These are phyloP conservation scores for Scaptodrosophila lebanonensis DNA, from an alignment of 1,140 invertebrate species.

Conservation along the genomic window DNA sequence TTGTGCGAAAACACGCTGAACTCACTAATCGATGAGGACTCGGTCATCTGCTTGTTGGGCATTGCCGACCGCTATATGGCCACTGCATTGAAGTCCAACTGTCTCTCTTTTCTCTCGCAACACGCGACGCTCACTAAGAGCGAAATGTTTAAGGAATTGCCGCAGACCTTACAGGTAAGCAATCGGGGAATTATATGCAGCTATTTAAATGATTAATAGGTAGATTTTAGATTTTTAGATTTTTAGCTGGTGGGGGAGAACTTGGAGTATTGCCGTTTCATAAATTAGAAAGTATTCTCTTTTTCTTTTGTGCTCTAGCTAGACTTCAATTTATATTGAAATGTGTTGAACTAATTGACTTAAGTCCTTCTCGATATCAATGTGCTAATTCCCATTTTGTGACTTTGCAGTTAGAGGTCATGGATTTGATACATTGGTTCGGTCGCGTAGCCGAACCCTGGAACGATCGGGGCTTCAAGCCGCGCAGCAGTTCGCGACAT, in stretches of 20 bases:
- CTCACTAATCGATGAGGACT: constrained; percentile 81
- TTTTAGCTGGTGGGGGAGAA: too few species aligned
- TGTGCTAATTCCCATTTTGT: too few species aligned
- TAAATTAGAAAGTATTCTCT: too few species aligned
- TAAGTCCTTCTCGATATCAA: background rate
- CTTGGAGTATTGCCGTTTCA: too few species aligned
- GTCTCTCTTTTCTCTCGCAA: constrained; percentile 79
- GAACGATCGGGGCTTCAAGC: constrained; percentile 58
- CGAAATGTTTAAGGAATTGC: constrained; percentile 82
- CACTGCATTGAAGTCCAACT: constrained; percentile 80
- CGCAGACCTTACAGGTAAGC: constrained; percentile 80
- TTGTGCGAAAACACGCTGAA: constrained; percentile 81
- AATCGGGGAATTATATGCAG: too few species aligned
- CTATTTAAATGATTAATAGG: too few species aligned
- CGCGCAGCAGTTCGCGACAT: constrained; percentile 57
- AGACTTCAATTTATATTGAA: background rate
- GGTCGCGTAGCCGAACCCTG: constrained; percentile 70
- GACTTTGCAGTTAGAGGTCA: constrained; percentile 58
- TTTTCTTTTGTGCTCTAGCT: too few species aligned
- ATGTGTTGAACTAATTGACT: background rate
- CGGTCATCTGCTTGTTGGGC: constrained; percentile 82
- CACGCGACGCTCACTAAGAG: constrained; percentile 80
- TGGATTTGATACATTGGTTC: constrained; percentile 72
- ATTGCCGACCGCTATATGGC: constrained; percentile 84
- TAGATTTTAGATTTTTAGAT: too few species aligned